These are phyloP conservation scores for Paguma larvata DNA, from an alignment of 2,797 vertebrate genomes.

Conservation along the genomic window DNA sequence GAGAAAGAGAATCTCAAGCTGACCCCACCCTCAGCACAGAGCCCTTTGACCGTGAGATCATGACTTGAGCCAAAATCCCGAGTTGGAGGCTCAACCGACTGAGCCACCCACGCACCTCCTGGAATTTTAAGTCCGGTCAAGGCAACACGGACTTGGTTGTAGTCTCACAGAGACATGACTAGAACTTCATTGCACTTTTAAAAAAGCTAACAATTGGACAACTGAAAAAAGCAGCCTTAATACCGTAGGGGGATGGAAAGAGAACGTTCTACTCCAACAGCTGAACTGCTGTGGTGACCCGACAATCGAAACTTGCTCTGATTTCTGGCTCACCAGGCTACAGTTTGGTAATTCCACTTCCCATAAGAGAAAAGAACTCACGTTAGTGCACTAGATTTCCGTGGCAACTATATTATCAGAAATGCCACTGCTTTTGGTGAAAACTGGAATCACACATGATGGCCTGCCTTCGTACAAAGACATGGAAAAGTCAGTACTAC, in stretches of 20 bases:
- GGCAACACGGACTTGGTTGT: not conserved
- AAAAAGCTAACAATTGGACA: not conserved
- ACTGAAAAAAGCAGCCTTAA: not conserved
- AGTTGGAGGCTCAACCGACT: no score
- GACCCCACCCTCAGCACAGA: no score
- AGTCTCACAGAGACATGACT: not conserved
- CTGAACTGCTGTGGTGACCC: not conserved
- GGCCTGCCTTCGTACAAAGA: not conserved
- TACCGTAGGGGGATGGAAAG: no score
- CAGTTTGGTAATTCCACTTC: not conserved
- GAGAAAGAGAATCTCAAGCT: not conserved
- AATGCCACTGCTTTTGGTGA: not conserved
- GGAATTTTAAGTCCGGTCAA: not conserved
- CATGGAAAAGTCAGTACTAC: not conserved
- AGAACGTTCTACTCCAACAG: no score
- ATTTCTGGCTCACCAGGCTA: not conserved
- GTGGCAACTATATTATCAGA: not conserved
- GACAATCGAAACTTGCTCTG: not conserved
- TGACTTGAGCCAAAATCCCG: no score
- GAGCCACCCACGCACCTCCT: no score
- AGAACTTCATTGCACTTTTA: not conserved
- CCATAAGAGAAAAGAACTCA: not conserved
- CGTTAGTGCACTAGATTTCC: not conserved
- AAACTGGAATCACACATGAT: not conserved
- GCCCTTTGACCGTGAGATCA: no score